Evolutionary conservation across 1,140 invertebrate genomes (phyloP).

Genomic region (Steinernema khuongi): DNA sequence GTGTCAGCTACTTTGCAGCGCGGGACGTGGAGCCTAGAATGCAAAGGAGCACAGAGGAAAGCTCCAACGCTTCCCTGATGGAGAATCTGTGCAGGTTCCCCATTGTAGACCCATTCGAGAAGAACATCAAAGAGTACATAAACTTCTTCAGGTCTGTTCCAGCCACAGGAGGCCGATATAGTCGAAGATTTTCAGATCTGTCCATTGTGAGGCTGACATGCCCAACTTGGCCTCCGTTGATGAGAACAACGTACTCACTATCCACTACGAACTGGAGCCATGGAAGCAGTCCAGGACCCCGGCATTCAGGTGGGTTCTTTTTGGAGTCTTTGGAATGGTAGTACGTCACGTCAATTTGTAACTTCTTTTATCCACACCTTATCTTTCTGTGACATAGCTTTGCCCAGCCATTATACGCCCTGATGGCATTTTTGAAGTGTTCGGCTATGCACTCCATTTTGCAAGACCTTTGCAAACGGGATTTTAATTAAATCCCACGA

Average conservation of each 20-base stretch:
- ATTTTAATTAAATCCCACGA: too few species aligned
- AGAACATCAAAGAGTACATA: neutral
- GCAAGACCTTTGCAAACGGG: too few species aligned
- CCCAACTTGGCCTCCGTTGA: slow-evolving; percentile 1
- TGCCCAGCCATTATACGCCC: too few species aligned
- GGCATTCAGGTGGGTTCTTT: neutral
- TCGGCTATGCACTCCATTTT: too few species aligned
- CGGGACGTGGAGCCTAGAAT: neutral
- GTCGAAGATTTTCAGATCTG: neutral
- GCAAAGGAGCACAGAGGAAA: neutral
- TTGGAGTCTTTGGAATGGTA: too few species aligned
- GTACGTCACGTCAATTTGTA: too few species aligned
- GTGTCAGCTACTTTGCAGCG: neutral
- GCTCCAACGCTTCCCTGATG: neutral
- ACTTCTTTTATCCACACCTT: too few species aligned
- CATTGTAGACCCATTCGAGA: neutral
- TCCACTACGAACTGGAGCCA: neutral
- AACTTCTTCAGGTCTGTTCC: neutral
- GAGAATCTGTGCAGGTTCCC: neutral
- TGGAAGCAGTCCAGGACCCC: neutral
- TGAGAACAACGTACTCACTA: neutral
- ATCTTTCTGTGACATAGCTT: too few species aligned
- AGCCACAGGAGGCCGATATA: neutral
- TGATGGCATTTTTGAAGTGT: too few species aligned
- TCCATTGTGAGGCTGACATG: neutral